Evolutionary conservation across 2,888 invertebrate genomes (phyloP).

Genomic region (Vanessa cardui): DNA sequence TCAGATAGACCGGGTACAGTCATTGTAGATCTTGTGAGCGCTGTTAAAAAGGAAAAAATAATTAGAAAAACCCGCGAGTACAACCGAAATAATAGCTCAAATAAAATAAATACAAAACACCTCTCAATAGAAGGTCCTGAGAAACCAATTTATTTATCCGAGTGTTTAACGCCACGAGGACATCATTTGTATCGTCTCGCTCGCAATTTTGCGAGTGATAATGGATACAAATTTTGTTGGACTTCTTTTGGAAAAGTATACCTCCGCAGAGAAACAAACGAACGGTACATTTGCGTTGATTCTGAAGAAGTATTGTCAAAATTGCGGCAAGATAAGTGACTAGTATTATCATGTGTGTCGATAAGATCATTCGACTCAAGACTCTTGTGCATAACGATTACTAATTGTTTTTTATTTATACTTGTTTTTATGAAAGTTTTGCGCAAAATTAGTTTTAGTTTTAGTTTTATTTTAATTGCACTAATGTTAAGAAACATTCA

Average conservation of each 20-base stretch:
- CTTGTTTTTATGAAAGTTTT: too few relatives aligned
- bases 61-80: background rate
- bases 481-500: too few relatives aligned
- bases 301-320: too few relatives aligned
- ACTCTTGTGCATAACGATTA: too few relatives aligned
- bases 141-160: background rate
- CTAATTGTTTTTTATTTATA: too few relatives aligned
- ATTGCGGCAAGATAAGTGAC: too few relatives aligned
- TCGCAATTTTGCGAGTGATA: background rate
- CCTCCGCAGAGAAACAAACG: background rate
- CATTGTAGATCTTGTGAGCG: background rate
- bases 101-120: background rate
- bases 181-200: background rate
- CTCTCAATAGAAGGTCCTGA: background rate
- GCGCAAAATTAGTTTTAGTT: too few relatives aligned
- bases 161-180: background rate
- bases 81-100: background rate
- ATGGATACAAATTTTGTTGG: constrained; percentile 8
- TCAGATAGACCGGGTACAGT: background rate
- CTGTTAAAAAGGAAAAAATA: background rate
- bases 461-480: too few relatives aligned
- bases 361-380: too few relatives aligned
- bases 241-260: constrained; percentile 8
- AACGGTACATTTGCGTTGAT: too few relatives aligned
- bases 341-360: too few relatives aligned